Evolutionary conservation across 2,797 vertebrate genomes (phyloP).

Genomic region (Oceanodroma leucorhoa): DNA sequence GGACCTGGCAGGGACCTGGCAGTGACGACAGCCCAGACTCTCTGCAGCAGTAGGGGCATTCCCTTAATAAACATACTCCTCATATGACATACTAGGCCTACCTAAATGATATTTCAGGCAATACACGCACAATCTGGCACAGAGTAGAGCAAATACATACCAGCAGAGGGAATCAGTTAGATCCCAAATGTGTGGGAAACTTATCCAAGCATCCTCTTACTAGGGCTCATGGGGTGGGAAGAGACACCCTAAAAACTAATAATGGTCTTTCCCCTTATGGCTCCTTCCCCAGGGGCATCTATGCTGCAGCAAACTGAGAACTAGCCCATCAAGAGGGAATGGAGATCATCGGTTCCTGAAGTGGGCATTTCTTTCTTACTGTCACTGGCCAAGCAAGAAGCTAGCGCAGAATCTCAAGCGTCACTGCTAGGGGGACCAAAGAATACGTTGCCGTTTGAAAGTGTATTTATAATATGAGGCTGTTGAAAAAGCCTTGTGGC

Average conservation of each 20-base stretch:
- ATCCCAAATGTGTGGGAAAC: not conserved
- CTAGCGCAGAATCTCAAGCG: not conserved
- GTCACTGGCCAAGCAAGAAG: not conserved
- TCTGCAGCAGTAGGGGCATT: not conserved
- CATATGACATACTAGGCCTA: not conserved
- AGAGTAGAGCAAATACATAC: not conserved
- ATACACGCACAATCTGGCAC: not conserved
- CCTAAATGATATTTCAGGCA: not conserved
- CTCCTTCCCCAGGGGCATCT: not conserved
- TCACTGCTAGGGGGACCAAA: not conserved
- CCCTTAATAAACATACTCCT: not conserved
- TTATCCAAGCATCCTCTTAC: not conserved
- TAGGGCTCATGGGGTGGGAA: not conserved
- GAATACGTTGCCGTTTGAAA: not conserved
- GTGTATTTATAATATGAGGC: not conserved
- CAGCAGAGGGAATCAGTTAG: not conserved
- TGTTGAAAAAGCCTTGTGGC: not conserved
- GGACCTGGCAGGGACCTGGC: not conserved
- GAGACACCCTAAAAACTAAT: not conserved
- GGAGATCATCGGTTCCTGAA: not conserved
- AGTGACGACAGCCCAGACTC: not conserved
- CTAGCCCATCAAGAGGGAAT: not conserved
- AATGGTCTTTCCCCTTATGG: not conserved
- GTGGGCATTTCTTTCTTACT: not conserved
- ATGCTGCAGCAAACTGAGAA: not conserved